Evolutionary conservation across 2,797 vertebrate species (phyloP), one percentile per base, ranked within the genome.

Genomic region (Acomys russatus): DNA sequence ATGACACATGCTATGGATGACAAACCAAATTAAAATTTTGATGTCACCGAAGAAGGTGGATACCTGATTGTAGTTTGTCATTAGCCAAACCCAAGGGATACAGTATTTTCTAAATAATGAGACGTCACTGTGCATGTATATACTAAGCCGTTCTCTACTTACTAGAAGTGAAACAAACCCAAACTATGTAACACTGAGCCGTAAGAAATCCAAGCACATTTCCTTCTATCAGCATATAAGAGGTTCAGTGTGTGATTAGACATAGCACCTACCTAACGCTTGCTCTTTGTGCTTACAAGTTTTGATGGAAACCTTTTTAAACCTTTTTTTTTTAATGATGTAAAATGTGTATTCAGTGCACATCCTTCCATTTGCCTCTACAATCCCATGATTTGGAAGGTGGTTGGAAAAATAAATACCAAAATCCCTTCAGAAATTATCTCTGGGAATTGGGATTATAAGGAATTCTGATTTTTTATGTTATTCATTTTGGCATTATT

Each of bases 341-440:
- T 8, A 63, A 96, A 94, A 51, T 76, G 73, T 90, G 66, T 63
- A 4, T 92, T 73, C 38, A 35, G 30, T 59, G 23, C 12, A 0
- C 74, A 63, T 35, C 59, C 94, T 89, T 96, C 63, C 63, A 93
- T 33, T 94, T 92, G 30, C 11, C 82, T 90, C 94, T 84, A 63
- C 86, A 96, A 87, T 92, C 82, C 79, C 4, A 33, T 63, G 38
- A 6, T 68, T 15, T 51, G 76, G 23, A 38, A 18, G 90, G 96
- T 64, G 33, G 86, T 66, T 87, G n/a, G 79, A 91, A 92, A 95
- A 96, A 76, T 84, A 78, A 95, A 92, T 76, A 92, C 28, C 38
- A 93, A 87, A 82, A 87, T 82, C 68, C 80, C 44, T 56, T 94
- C 44, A 88, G 74, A 97, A 96, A 94, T 94, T 92, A 78, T 93